These are phyloP conservation scores for Melanotaenia boesemani DNA, from an alignment of 2,797 vertebrate species.

Conservation along the genomic window DNA sequence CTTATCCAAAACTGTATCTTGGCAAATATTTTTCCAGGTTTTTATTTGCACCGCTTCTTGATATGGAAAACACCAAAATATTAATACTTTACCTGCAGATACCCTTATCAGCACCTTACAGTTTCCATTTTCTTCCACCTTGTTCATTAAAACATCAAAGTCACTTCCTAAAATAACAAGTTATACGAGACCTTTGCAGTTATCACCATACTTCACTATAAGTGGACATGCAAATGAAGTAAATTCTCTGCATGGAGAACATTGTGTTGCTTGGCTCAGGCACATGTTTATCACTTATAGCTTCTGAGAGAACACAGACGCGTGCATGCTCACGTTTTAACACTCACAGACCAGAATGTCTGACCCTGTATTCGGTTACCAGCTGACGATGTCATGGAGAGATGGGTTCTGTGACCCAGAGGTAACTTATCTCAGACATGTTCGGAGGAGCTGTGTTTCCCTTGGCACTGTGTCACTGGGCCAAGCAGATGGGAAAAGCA, in stretches of 20 bases:
- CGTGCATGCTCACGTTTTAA: neutral
- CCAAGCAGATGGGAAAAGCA: conserved; percentile 65
- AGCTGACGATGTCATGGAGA: conserved; percentile 39
- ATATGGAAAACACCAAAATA: conserved; percentile 1
- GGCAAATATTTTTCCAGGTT: neutral
- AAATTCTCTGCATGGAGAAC: conserved; percentile 41
- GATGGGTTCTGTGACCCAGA: conserved; percentile 8
- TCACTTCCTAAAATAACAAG: neutral
- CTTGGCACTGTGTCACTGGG: conserved; percentile 42
- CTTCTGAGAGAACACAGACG: neutral
- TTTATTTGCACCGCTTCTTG: conserved; percentile 5
- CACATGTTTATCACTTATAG: conserved; percentile 13
- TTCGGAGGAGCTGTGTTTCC: conserved; percentile 15
- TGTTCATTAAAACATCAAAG: neutral
- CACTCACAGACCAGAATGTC: neutral
- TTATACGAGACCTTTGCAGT: neutral
- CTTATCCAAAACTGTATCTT: conserved; percentile 2
- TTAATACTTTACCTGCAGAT: neutral
- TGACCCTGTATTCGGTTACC: conserved; percentile 9
- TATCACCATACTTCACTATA: neutral
- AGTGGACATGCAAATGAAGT: neutral
- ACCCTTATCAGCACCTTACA: neutral
- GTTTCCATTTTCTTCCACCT: neutral
- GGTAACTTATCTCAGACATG: conserved; percentile 19
- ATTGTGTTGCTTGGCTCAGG: conserved; percentile 13